A percentile compares a stretch with the other conserved stretches of the same genome.
These are phyloP conservation scores for Agonopterix heracliana DNA, from an alignment of 2,888 invertebrate genomes.

Conservation along the genomic window DNA sequence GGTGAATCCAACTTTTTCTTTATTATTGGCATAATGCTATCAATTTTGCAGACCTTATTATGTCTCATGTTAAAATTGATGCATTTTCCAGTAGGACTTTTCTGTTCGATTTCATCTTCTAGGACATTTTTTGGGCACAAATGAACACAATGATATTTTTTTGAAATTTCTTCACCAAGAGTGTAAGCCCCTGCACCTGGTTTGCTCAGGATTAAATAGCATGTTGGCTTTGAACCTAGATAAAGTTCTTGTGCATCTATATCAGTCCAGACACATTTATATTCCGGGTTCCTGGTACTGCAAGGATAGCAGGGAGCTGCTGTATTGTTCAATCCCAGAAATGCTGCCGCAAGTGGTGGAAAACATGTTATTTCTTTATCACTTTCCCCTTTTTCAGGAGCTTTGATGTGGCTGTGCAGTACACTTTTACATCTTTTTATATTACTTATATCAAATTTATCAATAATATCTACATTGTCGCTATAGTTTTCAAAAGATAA, in stretches of 20 bases:
- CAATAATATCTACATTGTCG: constrained; percentile 34
- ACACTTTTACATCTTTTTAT: constrained; percentile 17
- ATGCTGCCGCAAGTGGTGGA: constrained; percentile 44
- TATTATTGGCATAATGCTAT: constrained; percentile 69
- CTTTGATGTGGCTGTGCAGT: too few relatives aligned
- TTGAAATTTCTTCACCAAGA: constrained; percentile 74
- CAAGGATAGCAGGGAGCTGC: constrained; percentile 16
- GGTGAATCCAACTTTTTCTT: constrained; percentile 67
- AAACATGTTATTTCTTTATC: constrained; percentile 5
- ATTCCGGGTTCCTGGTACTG: neutral
- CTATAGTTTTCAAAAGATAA: constrained; percentile 29
- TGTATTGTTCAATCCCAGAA: constrained; percentile 57
- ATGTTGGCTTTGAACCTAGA: constrained; percentile 68
- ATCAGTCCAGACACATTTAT: constrained; percentile 56
- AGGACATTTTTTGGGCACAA: constrained; percentile 75
- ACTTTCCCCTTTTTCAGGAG: constrained; percentile 13
- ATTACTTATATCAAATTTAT: constrained; percentile 33
- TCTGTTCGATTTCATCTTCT: constrained; percentile 74
- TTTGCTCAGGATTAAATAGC: constrained; percentile 78
- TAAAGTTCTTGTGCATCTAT: constrained; percentile 67
- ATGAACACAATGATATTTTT: constrained; percentile 75
- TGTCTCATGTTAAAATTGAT: constrained; percentile 75
- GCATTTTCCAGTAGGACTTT: constrained; percentile 72
- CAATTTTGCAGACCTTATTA: constrained; percentile 66
- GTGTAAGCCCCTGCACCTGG: constrained; percentile 68